Evolutionary conservation across 2,888 invertebrate genomes (phyloP).

Genomic region (Siphonodentalium dalli): DNA sequence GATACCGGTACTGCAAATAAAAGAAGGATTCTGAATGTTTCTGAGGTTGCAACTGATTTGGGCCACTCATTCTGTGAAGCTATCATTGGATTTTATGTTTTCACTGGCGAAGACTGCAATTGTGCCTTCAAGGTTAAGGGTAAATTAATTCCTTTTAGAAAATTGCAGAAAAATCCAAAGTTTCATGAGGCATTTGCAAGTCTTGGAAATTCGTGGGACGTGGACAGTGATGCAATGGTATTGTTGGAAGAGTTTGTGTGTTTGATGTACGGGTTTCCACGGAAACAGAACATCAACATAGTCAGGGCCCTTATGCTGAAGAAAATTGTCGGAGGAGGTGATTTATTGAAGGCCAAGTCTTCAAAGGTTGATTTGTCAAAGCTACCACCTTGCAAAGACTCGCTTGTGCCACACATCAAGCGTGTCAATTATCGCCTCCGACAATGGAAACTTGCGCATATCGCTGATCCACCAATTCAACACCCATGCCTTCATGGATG

Average conservation of each 20-base stretch:
- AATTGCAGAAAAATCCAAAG: slow-evolving; percentile 14
- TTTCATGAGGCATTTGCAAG: not conserved
- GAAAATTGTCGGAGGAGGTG: slow-evolving; percentile 23
- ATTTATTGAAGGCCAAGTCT: slow-evolving; percentile 15
- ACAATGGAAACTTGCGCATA: no score
- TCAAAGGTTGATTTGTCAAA: slow-evolving; percentile 23
- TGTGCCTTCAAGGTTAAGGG: slow-evolving; percentile 24
- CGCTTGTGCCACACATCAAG: no score
- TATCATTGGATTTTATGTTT: slow-evolving; percentile 16
- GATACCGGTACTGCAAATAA: no score
- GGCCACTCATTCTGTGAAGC: slow-evolving; percentile 10
- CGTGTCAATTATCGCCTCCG: no score
- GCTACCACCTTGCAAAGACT: slow-evolving; percentile 16
- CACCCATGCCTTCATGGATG: no score
- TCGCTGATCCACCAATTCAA: no score
- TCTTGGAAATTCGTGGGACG: slow-evolving; percentile 11
- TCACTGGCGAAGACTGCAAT: slow-evolving; percentile 13
- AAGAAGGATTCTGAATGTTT: no score
- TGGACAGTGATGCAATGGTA: not conserved
- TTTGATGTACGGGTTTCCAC: slow-evolving; percentile 10
- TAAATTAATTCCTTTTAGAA: slow-evolving; percentile 17
- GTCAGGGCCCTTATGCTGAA: slow-evolving; percentile 7
- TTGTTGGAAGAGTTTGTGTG: slow-evolving; percentile 6
- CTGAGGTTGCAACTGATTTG: no score
- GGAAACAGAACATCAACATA: slow-evolving; percentile 3